A percentile compares a stretch with the other conserved stretches of the same genome.
Evolutionary conservation across 2,797 vertebrate species (phyloP).

Genomic region (Diglossa cyanea): DNA sequence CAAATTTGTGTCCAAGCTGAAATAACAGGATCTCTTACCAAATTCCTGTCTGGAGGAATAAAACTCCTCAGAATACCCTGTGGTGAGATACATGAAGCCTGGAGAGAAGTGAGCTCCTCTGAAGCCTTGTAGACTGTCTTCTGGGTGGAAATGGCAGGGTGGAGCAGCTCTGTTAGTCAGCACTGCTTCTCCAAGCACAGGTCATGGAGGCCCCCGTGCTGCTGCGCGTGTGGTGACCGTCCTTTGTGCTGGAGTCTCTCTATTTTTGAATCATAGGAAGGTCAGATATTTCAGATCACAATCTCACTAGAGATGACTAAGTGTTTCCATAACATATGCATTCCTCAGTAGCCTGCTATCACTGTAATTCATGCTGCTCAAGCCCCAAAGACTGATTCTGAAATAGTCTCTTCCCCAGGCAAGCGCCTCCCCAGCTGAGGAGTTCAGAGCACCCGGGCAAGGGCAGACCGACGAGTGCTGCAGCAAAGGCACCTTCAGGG

Average conservation of each 20-base stretch:
- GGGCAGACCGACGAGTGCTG: neutral
- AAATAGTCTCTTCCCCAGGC: constrained; percentile 33
- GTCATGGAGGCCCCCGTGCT: rapidly evolving
- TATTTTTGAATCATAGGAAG: neutral
- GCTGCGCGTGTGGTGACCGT: rapidly evolving
- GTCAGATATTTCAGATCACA: neutral
- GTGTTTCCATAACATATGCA: neutral
- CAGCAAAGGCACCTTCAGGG: constrained; percentile 18
- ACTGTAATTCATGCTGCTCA: neutral
- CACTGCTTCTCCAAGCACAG: neutral
- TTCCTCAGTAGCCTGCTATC: neutral
- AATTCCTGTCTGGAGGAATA: neutral
- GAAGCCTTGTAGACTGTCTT: neutral
- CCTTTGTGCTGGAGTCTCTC: neutral
- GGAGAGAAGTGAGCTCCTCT: neutral
- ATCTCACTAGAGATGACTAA: constrained; percentile 12
- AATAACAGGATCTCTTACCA: neutral
- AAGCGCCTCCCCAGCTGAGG: neutral
- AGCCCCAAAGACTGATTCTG: neutral
- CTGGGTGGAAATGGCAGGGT: neutral
- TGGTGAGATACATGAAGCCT: neutral
- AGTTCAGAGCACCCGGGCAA: constrained; percentile 29
- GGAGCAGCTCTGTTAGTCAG: rapidly evolving
- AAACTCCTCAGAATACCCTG: neutral
- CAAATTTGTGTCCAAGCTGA: neutral